A percentile compares a stretch with the other conserved stretches of the same genome.
phyloP scores from a whole-genome alignment of 2,888 invertebrate genomes.

The Aporophyla lueneburgensis region DNA sequence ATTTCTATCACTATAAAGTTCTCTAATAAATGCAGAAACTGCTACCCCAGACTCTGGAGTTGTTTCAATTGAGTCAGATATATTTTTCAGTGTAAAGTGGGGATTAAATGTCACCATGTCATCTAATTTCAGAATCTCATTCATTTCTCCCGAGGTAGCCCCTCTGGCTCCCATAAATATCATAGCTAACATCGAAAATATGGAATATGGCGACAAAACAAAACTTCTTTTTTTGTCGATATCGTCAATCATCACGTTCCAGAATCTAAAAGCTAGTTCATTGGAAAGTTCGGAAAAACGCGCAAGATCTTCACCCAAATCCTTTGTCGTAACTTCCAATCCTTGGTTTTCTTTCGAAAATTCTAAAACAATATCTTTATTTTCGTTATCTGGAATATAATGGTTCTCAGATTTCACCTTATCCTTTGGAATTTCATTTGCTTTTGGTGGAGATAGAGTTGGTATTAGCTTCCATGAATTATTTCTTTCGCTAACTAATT shows the following conservation, averaged over 20 bases:
- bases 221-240: constrained; percentile 95
- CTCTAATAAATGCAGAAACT: constrained; percentile 95
- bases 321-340: constrained; percentile 94
- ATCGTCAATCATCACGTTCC: constrained; percentile 93
- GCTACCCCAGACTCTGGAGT: constrained; percentile 93
- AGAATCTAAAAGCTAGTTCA: constrained; percentile 96
- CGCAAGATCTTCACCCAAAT: constrained; percentile 94
- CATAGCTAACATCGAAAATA: constrained; percentile 97
- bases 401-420: constrained; percentile 80
- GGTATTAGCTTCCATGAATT: constrained; percentile 91
- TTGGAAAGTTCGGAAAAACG: constrained; percentile 95
- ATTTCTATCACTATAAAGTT: constrained; percentile 95
- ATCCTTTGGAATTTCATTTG: constrained; percentile 82
- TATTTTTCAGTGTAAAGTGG: constrained; percentile 96
- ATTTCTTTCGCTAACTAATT: constrained; percentile 82
- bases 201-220: constrained; percentile 95
- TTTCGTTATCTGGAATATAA: constrained; percentile 72
- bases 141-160: constrained; percentile 97
- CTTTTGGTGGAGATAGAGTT: constrained; percentile 89
- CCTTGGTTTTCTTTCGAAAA: constrained; percentile 91
- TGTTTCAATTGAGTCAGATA: constrained; percentile 95
- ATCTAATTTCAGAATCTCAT: constrained; percentile 95
- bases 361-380: constrained; percentile 84
- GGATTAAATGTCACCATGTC: constrained; percentile 98
- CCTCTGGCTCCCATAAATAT: constrained; percentile 97